A percentile compares a stretch with the other conserved stretches of the same genome.
Conservation (phyloP, 2,888 invertebrate genomes). For the Apantesis nais region DNA sequence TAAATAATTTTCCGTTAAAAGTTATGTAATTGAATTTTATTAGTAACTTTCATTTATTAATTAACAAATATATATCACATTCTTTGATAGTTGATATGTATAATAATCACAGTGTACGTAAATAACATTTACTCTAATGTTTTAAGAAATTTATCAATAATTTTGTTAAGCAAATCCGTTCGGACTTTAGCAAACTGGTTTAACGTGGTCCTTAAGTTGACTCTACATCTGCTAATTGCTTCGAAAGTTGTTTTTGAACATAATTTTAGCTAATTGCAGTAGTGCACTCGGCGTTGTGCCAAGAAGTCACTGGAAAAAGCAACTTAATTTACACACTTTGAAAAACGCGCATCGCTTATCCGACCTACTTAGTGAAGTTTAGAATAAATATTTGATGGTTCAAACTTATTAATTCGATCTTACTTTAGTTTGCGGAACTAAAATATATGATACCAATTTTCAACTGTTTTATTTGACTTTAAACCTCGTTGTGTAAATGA, state of each 20-base stretch:
- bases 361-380: constrained; percentile 33
- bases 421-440: neutral
- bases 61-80: no score
- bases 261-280: constrained; percentile 83
- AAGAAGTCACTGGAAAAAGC: constrained; percentile 65
- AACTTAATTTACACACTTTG: constrained; percentile 67
- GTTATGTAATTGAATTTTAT: no score
- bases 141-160: constrained; percentile 44
- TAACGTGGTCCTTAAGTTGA: constrained; percentile 67
- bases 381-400: neutral
- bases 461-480: neutral
- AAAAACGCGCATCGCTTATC: constrained; percentile 43
- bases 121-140: no score
- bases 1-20: no score
- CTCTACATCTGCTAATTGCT: constrained; percentile 82
- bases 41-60: no score
- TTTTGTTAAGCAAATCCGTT: constrained; percentile 58
- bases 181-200: constrained; percentile 64
- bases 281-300: constrained; percentile 73
- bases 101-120: no score
- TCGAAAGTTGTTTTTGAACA: constrained; percentile 81
- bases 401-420: neutral
- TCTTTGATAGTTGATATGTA: no score
- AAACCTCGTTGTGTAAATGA: neutral
- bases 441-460: neutral